Base-by-base conservation (phyloP, 2,113 vertebrate species). In the Abramis brama region DNA sequence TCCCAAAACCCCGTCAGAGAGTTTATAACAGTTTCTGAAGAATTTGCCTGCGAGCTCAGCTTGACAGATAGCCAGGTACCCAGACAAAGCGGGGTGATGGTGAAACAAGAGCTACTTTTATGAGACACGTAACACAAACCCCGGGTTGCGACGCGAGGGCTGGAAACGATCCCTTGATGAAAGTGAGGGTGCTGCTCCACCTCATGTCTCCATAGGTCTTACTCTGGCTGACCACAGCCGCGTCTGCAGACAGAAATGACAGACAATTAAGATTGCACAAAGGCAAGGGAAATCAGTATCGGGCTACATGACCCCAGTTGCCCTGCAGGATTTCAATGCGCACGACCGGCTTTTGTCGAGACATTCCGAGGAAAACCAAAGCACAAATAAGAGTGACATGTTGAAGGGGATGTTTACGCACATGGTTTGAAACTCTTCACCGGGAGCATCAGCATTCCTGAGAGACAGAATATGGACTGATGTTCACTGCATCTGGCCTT, bases 191-290 rank as follows among this genome's bases (percentile, higher is more conserved):
- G 92, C 88, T 94, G 93, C 94, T 96, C 95, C 95, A 95, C 95
- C 94, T 96, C 95, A 94, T 95, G 94, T 95, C 95, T 94, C 93
- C 94, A 93, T 95, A 95, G 93, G 95, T 96, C 96, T 95, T 96
- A 95, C 96, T 95, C 96, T 93, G 94, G 82, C 90, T 57, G 43
- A 89, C 87, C 93, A 94, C 89, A 95, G 93, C 91, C 91, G 0
- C 91, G 93, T 86, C 91, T 91, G 93, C 93, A 95, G 96, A 95
- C 95, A 95, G 93, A 94, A 95, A 94, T 94, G 94, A 94, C 94
- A 96, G 95, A 96, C 95, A 95, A 96, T 96, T 96, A 96, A 96
- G 93, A 95, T 92, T 89, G 90, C 95, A 96, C 94, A 96, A 95
- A 86, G 92, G 93, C 93, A 90, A 66, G 90, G 94, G 93, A 95